Base-by-base conservation (phyloP, 2,797 vertebrate species). In the Galaxias olidus region DNA sequence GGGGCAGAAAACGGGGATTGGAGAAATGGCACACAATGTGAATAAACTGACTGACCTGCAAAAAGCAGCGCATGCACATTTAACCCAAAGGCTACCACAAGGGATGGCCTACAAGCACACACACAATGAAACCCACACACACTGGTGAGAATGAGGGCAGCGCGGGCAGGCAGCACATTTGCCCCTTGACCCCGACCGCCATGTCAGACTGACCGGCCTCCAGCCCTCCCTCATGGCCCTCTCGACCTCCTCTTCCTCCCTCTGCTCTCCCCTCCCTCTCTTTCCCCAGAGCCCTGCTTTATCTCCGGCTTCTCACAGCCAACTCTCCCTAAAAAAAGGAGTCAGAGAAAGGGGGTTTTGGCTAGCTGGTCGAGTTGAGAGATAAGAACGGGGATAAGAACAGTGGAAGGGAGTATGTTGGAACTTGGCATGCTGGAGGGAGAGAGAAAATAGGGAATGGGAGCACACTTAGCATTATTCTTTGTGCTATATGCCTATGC, bases 391-490 rank as follows among this genome's bases (percentile, higher is more conserved):
- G 15, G 62, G 43, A 11, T 46, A 60, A 44, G 7, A 12, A 20
- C 13, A 54, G 52, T 18, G 50, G 19, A n/a, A 17, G 12, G 1
- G 52, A 54, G 11, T 54, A 18, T 54, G 52, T 20, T 30, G 11
- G 11, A 54, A 40, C 52, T 2, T 10, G 5, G 69, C 74, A 74
- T 73, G 68, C 77, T 72, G 65, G 65, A 41, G n/a, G 15, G 15
- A 59, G 49, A 76, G 59, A 70, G 63, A 66, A 43, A 63, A 48
- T 48, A 50, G 12, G 18, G 55, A 54, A 8, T 46, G 50, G 59
- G 42, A 49, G 42, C 42, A 59, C 30, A 30, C 30, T 30, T 2
- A 6, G 30, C 6, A 6, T 30, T 30, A 30, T 30, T 6, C 30
- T 30, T 30, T 6, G 30, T 30, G 30, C 6, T 30, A 6, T 30